Percentiles rank a stretch among this genome's conserved stretches.
phyloP scores from a whole-genome alignment of 2,888 invertebrate genomes.

The Euclidia mi region DNA sequence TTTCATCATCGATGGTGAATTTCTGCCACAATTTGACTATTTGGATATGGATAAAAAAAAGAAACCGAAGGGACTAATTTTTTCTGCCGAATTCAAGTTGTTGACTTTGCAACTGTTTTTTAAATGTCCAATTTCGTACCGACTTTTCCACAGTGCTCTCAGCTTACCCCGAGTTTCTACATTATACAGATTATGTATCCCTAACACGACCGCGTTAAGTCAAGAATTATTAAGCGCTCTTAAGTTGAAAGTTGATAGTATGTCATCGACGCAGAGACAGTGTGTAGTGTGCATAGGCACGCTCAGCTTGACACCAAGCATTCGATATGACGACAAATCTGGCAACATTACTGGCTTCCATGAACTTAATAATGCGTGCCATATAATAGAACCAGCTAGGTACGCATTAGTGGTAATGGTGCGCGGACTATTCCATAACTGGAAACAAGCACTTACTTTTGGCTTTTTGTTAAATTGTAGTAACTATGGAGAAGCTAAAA shows the following conservation, averaged over 20 bases:
- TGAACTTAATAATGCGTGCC: constrained; percentile 36
- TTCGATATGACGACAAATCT: constrained; percentile 39
- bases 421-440: constrained; percentile 46
- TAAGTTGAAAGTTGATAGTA: constrained; percentile 37
- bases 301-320: constrained; percentile 24
- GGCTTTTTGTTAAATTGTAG: constrained; percentile 23
- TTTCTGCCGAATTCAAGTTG: constrained; percentile 22
- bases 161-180: constrained; percentile 30
- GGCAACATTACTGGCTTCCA: constrained; percentile 50
- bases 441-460: constrained; percentile 40
- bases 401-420: constrained; percentile 37
- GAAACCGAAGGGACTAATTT: constrained; percentile 1
- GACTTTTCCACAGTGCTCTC: constrained; percentile 22
- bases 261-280: constrained; percentile 42
- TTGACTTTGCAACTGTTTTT: constrained; percentile 43
- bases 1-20: neutral
- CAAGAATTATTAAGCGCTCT: constrained; percentile 28
- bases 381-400: constrained; percentile 28
- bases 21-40: neutral
- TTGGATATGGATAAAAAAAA: neutral
- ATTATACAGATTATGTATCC: constrained; percentile 24
- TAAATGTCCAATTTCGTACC: constrained; percentile 34
- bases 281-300: constrained; percentile 43
- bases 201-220: constrained; percentile 9
- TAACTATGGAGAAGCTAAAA: constrained; percentile 18